Conservation (phyloP, 2,797 vertebrate genomes). For the Phalanger gymnotis region DNA sequence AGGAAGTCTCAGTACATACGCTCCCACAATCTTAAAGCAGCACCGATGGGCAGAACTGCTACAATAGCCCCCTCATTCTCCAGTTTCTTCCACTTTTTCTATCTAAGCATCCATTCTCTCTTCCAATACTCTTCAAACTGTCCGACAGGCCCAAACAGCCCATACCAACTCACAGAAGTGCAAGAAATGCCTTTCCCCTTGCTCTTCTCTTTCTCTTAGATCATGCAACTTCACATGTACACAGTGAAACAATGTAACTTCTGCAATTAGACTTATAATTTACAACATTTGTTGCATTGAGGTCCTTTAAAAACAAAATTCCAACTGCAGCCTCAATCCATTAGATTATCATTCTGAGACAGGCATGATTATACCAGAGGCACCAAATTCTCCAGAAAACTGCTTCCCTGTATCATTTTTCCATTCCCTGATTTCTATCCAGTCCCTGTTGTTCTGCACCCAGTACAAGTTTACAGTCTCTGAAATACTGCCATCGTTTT, state of each 20-base stretch:
- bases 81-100: neutral
- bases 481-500: neutral
- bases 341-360: neutral
- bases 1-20: neutral
- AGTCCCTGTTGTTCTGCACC: neutral
- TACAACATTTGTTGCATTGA: neutral
- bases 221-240: neutral
- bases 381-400: neutral
- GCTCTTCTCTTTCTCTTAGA: too few species aligned
- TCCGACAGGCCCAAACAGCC: neutral
- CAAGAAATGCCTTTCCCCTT: neutral
- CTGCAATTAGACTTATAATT: neutral
- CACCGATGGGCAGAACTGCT: neutral
- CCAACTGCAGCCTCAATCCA: neutral
- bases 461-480: neutral
- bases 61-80: rapidly evolving
- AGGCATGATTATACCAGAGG: too few species aligned
- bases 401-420: neutral
- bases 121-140: neutral
- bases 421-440: neutral
- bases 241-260: neutral
- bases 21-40: neutral
- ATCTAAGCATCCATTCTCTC: neutral
- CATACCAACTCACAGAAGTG: rapidly evolving
- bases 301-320: neutral